Base-by-base conservation (phyloP, 2,113 vertebrate species). In the Vulpes lagopus region DNA sequence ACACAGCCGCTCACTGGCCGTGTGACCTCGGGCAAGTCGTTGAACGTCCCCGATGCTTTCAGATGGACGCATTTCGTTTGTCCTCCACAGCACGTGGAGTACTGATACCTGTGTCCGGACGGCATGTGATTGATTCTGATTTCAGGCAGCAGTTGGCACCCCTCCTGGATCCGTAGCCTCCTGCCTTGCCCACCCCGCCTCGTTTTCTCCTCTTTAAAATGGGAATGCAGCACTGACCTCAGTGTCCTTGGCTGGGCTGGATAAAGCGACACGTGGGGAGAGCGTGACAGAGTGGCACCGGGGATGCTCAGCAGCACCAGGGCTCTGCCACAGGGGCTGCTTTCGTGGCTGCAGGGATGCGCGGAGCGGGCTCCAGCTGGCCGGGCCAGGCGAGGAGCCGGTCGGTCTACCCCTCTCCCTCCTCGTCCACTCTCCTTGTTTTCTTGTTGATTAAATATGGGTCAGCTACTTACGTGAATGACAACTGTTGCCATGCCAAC, bases 401-500 rank as follows among this genome's bases (percentile, higher is more conserved):
- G 81, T 80, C 20, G 2, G 38, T 12, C 69, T 22, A 2, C 4
- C 22, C 20, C 38, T n/a, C 81, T 80, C 60, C 35, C 53, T 71
- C 51, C 35, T 25, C 15, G 4, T 11, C 69, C 85, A 62, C 30
- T 4, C 11, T 30, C 35, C 74, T 76, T 84, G 55, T 95, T 94
- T 96, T 73, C 95, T 93, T 94, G 91, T 71, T 94, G 95, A 96
- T 97, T 97, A 94, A 94, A 92, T 64, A 78, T 78, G 78, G 94
- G 92, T 85, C 96, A 89, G 90, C 82, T 85, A 81, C 96, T 96
- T 91, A 92, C 96, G 85, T 53, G 84, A 76, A 59, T 84, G 80
- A 84, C 92, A 60, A 79, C 82, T 73, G 96, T 97, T 96, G 51
- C 86, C 87, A 84, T 96, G 97, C 94, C 98, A 97, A 96, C 84